Conservation (phyloP, 2,797 vertebrate species). For the Channallabes apus region DNA sequence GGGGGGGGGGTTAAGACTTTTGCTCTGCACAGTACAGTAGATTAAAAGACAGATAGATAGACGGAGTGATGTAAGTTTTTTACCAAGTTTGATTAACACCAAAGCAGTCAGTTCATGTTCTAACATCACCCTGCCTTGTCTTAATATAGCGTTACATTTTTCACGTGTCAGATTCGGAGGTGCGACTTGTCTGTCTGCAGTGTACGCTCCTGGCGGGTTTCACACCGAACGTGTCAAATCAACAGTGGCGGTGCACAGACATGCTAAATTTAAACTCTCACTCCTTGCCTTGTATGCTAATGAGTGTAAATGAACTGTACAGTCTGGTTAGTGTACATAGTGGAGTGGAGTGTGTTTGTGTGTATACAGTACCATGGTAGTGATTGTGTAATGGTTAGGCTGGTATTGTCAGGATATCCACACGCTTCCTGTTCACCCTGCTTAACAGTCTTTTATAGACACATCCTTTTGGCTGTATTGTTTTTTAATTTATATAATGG, state of each 20-base stretch:
- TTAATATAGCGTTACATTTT: background rate
- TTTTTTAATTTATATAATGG: too few species aligned
- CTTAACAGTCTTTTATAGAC: too few species aligned
- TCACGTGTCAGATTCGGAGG: background rate
- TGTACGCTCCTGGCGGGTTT: background rate
- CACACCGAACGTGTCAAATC: conserved; percentile 1
- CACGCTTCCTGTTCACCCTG: too few species aligned
- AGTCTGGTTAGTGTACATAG: background rate
- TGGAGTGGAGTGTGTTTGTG: background rate
- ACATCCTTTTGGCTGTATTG: too few species aligned
- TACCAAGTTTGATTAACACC: background rate
- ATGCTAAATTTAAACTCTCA: conserved; percentile 19
- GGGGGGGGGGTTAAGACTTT: too few species aligned
- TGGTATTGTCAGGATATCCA: background rate
- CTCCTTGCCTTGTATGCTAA: background rate
- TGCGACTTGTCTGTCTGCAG: background rate
- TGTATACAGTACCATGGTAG: background rate
- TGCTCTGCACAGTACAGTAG: background rate
- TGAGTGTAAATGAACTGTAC: background rate
- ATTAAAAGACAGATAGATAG: background rate
- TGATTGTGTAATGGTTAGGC: background rate
- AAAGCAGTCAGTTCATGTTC: background rate
- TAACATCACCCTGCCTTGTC: background rate
- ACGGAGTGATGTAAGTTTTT: background rate
- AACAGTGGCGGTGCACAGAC: background rate